These are phyloP conservation scores for Gasteruption jaculator DNA, from an alignment of 2,888 invertebrate genomes.

Conservation along the genomic window DNA sequence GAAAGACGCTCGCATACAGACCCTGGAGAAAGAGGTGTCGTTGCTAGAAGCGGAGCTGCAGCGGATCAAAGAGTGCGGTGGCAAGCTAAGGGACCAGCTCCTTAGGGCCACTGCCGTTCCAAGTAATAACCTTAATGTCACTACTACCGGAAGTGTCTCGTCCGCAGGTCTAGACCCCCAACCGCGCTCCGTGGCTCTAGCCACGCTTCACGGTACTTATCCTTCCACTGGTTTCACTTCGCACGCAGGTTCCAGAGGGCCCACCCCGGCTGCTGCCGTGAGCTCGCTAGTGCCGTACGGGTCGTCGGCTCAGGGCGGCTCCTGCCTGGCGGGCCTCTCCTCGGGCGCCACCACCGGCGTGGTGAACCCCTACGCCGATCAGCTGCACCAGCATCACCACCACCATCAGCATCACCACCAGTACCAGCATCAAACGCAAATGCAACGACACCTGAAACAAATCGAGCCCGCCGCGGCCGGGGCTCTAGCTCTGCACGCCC, in stretches of 20 bases:
- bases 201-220: constrained; percentile 41
- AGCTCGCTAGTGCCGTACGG: constrained; percentile 39
- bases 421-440: constrained; percentile 46
- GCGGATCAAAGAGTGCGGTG: constrained; percentile 54
- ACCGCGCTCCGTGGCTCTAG: constrained; percentile 50
- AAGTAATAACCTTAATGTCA: constrained; percentile 19
- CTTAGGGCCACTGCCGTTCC: constrained; percentile 42
- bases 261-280: constrained; percentile 18
- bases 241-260: constrained; percentile 8
- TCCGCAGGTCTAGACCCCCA: constrained; percentile 49
- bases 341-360: constrained; percentile 44
- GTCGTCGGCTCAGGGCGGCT: constrained; percentile 36
- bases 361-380: constrained; percentile 45
- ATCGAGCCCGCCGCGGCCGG: constrained; percentile 47
- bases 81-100: constrained; percentile 44
- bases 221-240: constrained; percentile 12
- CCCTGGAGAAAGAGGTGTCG: constrained; percentile 79
- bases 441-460: constrained; percentile 43
- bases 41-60: constrained; percentile 75
- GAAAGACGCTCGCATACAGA: constrained; percentile 82
- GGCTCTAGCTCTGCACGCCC: constrained; percentile 49
- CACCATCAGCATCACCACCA: constrained; percentile 16
- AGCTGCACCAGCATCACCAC: constrained; percentile 31
- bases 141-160: constrained; percentile 29
- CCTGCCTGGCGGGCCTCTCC: constrained; percentile 41